Conservation (phyloP, 2,797 vertebrate genomes). For the Hippocampus kuda region DNA sequence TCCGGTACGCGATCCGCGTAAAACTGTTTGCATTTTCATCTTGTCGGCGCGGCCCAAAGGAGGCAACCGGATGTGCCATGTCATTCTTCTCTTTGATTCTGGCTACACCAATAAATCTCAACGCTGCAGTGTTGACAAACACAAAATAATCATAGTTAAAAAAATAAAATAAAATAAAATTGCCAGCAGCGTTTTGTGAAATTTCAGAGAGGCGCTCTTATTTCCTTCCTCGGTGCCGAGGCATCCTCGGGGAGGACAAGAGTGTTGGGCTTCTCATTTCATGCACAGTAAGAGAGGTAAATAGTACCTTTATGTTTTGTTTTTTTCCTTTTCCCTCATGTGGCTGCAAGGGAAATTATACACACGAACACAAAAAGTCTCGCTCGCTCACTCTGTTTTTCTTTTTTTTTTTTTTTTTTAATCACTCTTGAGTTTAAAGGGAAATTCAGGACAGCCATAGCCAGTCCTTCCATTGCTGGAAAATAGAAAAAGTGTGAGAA, state of each 20-base stretch:
- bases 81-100: constrained; percentile 23
- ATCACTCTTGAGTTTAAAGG: constrained; percentile 17
- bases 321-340: constrained; percentile 2
- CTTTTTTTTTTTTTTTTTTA: constrained; percentile 10
- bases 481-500: constrained; percentile 14
- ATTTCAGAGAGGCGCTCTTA: constrained; percentile 15
- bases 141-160: neutral
- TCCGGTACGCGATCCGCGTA: neutral
- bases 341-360: neutral
- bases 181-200: constrained; percentile 11
- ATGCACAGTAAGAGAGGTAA: constrained; percentile 37
- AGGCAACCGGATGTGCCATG: neutral
- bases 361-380: neutral
- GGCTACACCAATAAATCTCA: constrained; percentile 25
- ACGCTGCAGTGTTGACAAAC: constrained; percentile 19
- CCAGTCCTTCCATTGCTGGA: constrained; percentile 14
- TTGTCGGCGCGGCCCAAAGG: neutral
- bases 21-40: constrained; percentile 12
- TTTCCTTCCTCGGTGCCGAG: constrained; percentile 7
- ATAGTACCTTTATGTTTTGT: constrained; percentile 25
- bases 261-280: constrained; percentile 51
- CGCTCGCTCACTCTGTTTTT: no score
- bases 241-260: constrained; percentile 19
- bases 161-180: constrained; percentile 8
- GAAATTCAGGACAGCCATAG: constrained; percentile 32